These are phyloP conservation scores for Ramphastos sulfuratus DNA, from an alignment of 2,113 vertebrate species.

Conservation along the genomic window DNA sequence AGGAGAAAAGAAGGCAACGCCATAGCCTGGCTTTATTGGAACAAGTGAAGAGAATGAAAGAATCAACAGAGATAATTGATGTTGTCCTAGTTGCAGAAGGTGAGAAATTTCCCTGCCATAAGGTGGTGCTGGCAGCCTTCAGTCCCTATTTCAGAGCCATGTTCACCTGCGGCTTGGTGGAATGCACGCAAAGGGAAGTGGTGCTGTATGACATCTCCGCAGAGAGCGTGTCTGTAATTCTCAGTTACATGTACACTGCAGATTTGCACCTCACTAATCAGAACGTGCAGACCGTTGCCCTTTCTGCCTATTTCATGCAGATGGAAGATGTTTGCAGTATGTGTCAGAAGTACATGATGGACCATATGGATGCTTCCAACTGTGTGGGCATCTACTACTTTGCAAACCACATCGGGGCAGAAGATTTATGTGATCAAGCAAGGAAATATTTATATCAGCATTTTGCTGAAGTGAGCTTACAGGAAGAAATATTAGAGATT, in stretches of 20 bases:
- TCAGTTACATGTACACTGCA: constrained; percentile 90
- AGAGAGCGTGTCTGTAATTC: constrained; percentile 83
- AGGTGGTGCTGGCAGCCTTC: constrained; percentile 90
- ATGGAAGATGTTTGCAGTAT: constrained; percentile 88
- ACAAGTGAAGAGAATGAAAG: constrained; percentile 87
- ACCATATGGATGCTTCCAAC: constrained; percentile 94
- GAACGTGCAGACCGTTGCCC: constrained; percentile 90
- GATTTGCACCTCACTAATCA: constrained; percentile 79
- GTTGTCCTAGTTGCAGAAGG: constrained; percentile 90
- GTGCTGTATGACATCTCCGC: constrained; percentile 84
- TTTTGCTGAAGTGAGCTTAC: constrained; percentile 90
- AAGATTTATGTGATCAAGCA: constrained; percentile 87
- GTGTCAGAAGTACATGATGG: constrained; percentile 90
- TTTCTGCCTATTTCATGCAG: constrained; percentile 91
- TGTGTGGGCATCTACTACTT: constrained; percentile 93
- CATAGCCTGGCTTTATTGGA: constrained; percentile 85
- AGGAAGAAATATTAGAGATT: constrained; percentile 91
- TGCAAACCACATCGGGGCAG: constrained; percentile 89
- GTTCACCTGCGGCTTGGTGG: constrained; percentile 93
- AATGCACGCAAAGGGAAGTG: constrained; percentile 86
- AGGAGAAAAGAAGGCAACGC: constrained; percentile 62
- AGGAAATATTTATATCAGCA: constrained; percentile 86
- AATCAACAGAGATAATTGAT: constrained; percentile 85
- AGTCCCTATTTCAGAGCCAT: constrained; percentile 96
- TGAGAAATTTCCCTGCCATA: constrained; percentile 91